Evolutionary conservation across 30 jellyfish, hydroid and myxozoan species (phyloP).

Genomic region (Aurelia aurita complex sp. Pacific): DNA sequence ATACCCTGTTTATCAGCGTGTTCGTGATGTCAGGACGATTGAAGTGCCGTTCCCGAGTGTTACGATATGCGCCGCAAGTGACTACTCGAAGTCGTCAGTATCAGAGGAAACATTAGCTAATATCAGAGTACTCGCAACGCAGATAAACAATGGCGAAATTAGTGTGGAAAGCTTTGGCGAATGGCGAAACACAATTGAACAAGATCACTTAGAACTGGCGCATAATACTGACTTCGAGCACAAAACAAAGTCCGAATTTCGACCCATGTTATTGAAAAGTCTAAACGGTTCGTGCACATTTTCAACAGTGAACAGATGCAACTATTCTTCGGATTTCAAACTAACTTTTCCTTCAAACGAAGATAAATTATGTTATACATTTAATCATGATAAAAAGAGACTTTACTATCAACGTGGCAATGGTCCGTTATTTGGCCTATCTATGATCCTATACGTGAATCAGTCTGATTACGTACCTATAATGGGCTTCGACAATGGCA

Average conservation of each 20-base stretch:
- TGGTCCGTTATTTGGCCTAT: conserved; percentile 65
- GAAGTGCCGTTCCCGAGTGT: conserved; percentile 57
- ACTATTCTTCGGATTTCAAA: conserved; percentile 37
- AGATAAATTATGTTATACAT: conserved; percentile 56
- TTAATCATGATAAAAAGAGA: conserved; percentile 35
- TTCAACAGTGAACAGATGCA: conserved; percentile 46
- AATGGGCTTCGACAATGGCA: conserved; percentile 54
- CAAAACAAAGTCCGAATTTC: conserved; percentile 46
- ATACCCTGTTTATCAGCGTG: conserved; percentile 48
- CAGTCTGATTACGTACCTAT: conserved; percentile 66
- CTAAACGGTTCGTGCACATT: conserved; percentile 50
- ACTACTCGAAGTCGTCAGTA: conserved; percentile 54
- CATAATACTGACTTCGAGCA: conserved; percentile 46
- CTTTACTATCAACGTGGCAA: conserved; percentile 59
- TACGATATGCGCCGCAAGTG: conserved; percentile 67
- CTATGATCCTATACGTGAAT: conserved; percentile 41
- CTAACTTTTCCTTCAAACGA: conserved; percentile 56
- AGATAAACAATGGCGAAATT: conserved; percentile 22
- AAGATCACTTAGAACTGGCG: conserved; percentile 31
- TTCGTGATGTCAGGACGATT: conserved; percentile 27
- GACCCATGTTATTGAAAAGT: conserved; percentile 31
- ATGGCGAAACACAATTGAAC: conserved; percentile 45
- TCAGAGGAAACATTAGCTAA: conserved; percentile 26
- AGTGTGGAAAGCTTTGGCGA: conserved; percentile 29
- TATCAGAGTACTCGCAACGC: conserved; percentile 3